These are phyloP conservation scores for Anorthoa munda DNA, from an alignment of 2,888 invertebrate species.

Conservation along the genomic window DNA sequence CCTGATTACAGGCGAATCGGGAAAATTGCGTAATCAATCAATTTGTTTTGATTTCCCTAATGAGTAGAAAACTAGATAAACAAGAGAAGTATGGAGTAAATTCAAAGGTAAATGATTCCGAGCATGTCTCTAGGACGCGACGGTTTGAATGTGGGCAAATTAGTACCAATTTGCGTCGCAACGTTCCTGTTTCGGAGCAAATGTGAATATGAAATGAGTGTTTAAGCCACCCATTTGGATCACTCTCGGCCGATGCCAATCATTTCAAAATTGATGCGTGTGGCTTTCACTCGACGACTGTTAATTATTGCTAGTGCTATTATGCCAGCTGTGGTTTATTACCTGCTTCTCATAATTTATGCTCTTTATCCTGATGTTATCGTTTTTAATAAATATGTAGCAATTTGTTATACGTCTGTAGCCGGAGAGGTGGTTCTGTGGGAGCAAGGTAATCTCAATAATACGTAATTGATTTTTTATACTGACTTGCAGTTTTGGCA, in stretches of 20 bases:
- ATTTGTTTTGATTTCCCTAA: constrained; percentile 62
- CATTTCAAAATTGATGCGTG: constrained; percentile 86
- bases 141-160: constrained; percentile 85
- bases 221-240: constrained; percentile 88
- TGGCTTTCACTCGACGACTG: constrained; percentile 80
- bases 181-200: constrained; percentile 79
- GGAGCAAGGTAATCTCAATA: constrained; percentile 36
- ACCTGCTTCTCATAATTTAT: constrained; percentile 65
- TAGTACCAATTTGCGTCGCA: constrained; percentile 84
- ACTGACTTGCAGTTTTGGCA: constrained; percentile 32
- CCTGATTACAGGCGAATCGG: constrained; percentile 56
- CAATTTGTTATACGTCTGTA: constrained; percentile 53
- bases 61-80: constrained; percentile 61
- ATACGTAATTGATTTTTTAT: constrained; percentile 47
- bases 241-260: constrained; percentile 85
- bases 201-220: constrained; percentile 89
- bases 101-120: constrained; percentile 50
- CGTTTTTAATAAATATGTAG: constrained; percentile 55
- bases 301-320: constrained; percentile 74
- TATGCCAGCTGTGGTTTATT: constrained; percentile 64
- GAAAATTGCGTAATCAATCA: constrained; percentile 53
- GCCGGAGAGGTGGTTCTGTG: constrained; percentile 36
- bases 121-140: constrained; percentile 63
- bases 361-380: constrained; percentile 64
- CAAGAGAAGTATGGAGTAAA: constrained; percentile 41